phyloP scores from a whole-genome alignment of 2,113 vertebrate species.

The Pyrgilauda ruficollis region DNA sequence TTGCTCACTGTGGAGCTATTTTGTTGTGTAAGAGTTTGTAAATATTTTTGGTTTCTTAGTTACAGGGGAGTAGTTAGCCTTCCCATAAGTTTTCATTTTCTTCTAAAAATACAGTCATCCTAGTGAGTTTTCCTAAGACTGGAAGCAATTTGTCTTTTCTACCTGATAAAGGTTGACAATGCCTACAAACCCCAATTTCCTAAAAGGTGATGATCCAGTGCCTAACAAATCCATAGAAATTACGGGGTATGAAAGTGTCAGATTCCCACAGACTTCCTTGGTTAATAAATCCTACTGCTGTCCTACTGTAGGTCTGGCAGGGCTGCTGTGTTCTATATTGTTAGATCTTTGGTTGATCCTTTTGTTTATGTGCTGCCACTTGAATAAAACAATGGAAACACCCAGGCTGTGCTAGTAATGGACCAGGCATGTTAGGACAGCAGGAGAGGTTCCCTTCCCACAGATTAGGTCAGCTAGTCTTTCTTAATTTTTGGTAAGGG shows the following conservation, averaged over 20 bases:
- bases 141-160: not conserved
- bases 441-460: not conserved
- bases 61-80: not conserved
- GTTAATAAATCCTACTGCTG: not conserved
- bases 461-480: not conserved
- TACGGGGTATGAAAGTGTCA: not conserved
- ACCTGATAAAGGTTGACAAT: not conserved
- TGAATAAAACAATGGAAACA: not conserved
- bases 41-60: slow-evolving; percentile 21
- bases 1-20: not conserved
- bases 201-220: not conserved
- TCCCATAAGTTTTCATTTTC: not conserved
- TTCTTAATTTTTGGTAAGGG: not conserved
- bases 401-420: not conserved
- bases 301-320: not conserved
- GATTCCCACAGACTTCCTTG: not conserved
- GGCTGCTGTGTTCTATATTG: accelerated
- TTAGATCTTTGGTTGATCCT: not conserved
- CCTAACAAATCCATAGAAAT: not conserved
- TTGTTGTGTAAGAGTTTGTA: not conserved
- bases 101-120: not conserved
- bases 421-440: not conserved
- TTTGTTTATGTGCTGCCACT: not conserved
- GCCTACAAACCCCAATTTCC: not conserved
- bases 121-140: not conserved